A percentile compares a stretch with the other conserved stretches of the same genome.
These are phyloP conservation scores for Nebria salina DNA, from an alignment of 2,888 invertebrate species.

Conservation along the genomic window DNA sequence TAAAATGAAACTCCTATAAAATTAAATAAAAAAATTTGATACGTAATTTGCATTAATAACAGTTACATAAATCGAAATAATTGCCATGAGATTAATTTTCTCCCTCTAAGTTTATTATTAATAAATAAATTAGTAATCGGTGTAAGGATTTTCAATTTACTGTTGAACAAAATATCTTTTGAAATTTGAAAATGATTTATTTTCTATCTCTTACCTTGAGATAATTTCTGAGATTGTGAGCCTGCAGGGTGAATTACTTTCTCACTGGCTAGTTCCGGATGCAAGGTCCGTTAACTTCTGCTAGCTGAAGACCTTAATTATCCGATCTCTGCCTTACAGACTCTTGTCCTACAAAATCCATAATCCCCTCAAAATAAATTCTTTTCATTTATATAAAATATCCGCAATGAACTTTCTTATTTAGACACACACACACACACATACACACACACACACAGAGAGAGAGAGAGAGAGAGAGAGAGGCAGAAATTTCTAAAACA, in stretches of 20 bases:
- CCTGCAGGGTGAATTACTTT: conserved; percentile 13
- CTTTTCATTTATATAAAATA: not conserved
- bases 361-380: not conserved
- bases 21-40: no score
- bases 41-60: no score
- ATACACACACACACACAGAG: no score
- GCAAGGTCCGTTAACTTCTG: conserved; percentile 37
- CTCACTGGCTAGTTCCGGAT: conserved; percentile 30
- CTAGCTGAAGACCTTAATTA: conserved; percentile 35
- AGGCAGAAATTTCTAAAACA: no score
- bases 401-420: no score
- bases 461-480: no score
- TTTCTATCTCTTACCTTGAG: not conserved
- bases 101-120: no score
- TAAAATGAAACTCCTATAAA: no score
- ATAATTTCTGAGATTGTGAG: conserved; percentile 3
- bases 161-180: not conserved
- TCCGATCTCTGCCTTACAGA: conserved; percentile 12
- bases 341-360: conserved; percentile 6
- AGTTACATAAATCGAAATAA: no score
- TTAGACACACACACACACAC: no score
- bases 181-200: not conserved
- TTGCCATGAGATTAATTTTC: no score
- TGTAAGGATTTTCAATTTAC: not conserved
- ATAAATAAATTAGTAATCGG: no score